These are phyloP conservation scores for Heteromyza rotundicornis DNA, from an alignment of 2,888 invertebrate species.

Conservation along the genomic window DNA sequence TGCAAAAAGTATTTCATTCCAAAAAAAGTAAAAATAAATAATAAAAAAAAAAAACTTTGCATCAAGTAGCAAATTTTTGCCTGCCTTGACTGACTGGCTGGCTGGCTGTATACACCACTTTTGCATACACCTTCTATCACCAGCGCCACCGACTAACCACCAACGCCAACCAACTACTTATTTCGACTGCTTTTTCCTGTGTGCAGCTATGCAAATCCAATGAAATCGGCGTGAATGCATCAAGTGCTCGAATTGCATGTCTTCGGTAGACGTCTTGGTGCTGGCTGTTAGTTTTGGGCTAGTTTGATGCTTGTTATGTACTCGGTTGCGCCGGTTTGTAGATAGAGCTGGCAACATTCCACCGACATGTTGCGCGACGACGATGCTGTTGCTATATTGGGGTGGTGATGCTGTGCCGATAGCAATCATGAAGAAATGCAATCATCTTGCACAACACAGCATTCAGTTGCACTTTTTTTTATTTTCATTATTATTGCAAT, in stretches of 20 bases:
- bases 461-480: background rate
- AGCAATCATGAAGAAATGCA: background rate
- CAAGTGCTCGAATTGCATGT: conserved; percentile 3
- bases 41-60: background rate
- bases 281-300: too few species aligned
- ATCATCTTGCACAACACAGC: background rate
- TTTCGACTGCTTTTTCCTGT: background rate
- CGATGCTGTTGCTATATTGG: background rate
- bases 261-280: background rate
- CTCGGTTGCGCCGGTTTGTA: background rate
- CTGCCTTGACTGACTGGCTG: background rate
- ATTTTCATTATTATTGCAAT: background rate
- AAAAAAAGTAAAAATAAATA: too few species aligned
- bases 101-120: background rate
- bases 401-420: background rate
- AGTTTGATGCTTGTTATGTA: too few species aligned
- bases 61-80: background rate
- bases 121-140: background rate
- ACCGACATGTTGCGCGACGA: background rate
- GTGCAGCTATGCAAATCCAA: conserved; percentile 6
- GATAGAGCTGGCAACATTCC: background rate
- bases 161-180: too few species aligned
- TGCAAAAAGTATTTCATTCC: too few species aligned
- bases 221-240: background rate
- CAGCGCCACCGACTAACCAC: too few species aligned